A percentile compares a stretch with the other conserved stretches of the same genome.
These are phyloP conservation scores for Zapus hudsonius DNA, from an alignment of 2,113 vertebrate genomes.

Conservation along the genomic window DNA sequence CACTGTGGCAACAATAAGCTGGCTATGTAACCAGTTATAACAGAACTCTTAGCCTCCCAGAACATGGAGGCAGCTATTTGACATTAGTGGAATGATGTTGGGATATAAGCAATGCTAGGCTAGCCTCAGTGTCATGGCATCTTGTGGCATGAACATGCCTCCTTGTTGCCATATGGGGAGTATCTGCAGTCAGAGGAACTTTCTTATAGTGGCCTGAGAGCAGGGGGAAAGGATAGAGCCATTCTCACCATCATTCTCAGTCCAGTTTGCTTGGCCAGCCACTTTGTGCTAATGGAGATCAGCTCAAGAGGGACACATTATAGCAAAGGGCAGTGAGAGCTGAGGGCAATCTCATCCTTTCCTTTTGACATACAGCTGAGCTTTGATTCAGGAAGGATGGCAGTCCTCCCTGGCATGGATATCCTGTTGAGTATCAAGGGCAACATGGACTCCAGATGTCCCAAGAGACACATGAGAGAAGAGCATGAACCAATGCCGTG, in stretches of 20 bases:
- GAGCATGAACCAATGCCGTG: background rate
- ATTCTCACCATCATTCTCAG: background rate
- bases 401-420: background rate
- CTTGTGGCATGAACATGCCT: constrained; percentile 59
- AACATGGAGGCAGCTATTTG: background rate
- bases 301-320: too few species aligned
- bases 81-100: background rate
- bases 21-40: background rate
- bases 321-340: too few species aligned
- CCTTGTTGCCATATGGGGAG: constrained; percentile 20
- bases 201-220: background rate
- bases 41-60: background rate
- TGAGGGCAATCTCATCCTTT: background rate
- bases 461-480: background rate
- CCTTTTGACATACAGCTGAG: background rate
- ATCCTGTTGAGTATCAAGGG: background rate
- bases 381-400: background rate
- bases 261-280: background rate
- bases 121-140: background rate
- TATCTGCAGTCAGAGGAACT: constrained; percentile 17
- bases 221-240: background rate
- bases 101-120: background rate
- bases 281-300: background rate
- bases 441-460: background rate
- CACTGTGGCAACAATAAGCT: background rate